Percentiles rank a stretch among this genome's conserved stretches.
phyloP scores from a whole-genome alignment of 2,113 vertebrate species.

The Speoplatyrhinus poulsoni region DNA sequence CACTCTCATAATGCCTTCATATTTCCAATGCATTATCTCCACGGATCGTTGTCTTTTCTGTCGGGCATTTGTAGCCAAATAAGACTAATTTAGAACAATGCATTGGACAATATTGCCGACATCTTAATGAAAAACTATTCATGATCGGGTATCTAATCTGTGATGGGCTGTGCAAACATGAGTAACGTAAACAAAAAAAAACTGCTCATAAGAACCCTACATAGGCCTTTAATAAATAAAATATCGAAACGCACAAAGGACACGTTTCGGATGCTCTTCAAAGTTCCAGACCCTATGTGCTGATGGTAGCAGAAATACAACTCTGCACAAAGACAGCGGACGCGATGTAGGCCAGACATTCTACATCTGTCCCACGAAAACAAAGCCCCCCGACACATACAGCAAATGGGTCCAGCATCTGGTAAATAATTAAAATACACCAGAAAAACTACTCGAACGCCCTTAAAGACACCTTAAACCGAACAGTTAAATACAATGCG shows the following conservation, averaged over 20 bases:
- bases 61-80: no score
- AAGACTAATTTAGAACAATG: neutral
- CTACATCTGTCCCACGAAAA: slow-evolving; percentile 67
- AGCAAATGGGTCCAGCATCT: slow-evolving; percentile 19
- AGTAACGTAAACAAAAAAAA: neutral
- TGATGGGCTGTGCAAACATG: neutral
- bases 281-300: slow-evolving; percentile 33
- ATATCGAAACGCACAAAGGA: neutral
- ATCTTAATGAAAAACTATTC: no score
- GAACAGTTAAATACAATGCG: neutral
- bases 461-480: neutral
- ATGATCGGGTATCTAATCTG: no score
- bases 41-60: neutral
- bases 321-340: slow-evolving; percentile 67
- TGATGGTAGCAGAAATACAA: slow-evolving; percentile 45
- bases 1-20: no score
- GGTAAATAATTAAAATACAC: slow-evolving; percentile 13
- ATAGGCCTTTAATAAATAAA: neutral
- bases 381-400: slow-evolving; percentile 56
- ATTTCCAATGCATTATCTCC: neutral
- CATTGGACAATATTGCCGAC: neutral
- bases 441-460: neutral
- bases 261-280: neutral
- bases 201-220: neutral
- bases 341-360: slow-evolving; percentile 53